Evolutionary conservation across 1,140 invertebrate genomes (phyloP), one percentile per base, ranked within the genome.

Genomic region (Scaptomyza hsui): DNA sequence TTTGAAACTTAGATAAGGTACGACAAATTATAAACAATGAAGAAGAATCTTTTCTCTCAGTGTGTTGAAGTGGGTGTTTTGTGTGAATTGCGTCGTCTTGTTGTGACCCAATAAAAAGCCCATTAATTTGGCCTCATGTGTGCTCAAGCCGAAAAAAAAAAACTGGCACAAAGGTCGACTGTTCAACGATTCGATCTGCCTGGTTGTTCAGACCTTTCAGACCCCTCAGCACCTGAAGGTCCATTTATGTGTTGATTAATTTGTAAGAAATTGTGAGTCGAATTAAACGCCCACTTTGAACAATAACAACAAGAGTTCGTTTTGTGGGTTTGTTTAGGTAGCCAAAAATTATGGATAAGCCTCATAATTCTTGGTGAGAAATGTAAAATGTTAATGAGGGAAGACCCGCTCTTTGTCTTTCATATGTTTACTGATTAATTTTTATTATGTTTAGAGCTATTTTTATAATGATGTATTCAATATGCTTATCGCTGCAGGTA

Each of bases 171-270:
- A 88, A 81, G 81, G 77, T 86, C 77, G 51, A 4, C 53, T 37
- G 35, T 13, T 42, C 37, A 32, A 48, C 39, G 61, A 57, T 65
- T 57, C 68, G 29, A 63, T 70, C 60, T 62, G 42, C 19, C 65
- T 52, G 47, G 12, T 37, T 37, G 32, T 1, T 37, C 32, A 37
- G 32, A n/a, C 4, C 19, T 49, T 29, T 29, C 13, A 32, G 29
- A 35, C 39, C 59, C 32, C 42, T n/a, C 42, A 19, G 13, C 12
- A 13, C 48, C 32, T 1, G 19, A 57, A 45, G 39, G 47, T 60
- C 72, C 76, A 69, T 80, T 88, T 78, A 67, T 41, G 77, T 88
- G 77, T 81, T 81, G 77, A 85, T 85, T 85, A 85, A 85, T 85
- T 85, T 88, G 81, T 85, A 74, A 75, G 39, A 86, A 68, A 60